phyloP scores from a whole-genome alignment of 2,113 vertebrate genomes.

The Sebastes fasciatus region DNA sequence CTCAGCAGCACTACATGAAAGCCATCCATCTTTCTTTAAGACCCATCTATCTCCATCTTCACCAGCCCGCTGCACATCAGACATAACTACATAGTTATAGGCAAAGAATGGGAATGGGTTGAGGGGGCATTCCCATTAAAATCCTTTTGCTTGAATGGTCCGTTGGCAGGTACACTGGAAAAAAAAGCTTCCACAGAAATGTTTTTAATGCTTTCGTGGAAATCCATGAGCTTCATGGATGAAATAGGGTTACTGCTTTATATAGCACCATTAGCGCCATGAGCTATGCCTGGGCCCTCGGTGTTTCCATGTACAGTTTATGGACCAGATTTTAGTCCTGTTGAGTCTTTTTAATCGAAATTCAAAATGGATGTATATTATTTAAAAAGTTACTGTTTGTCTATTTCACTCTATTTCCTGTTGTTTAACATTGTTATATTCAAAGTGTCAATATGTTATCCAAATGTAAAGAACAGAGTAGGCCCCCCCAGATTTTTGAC shows the following conservation, averaged over 20 bases:
- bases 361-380: not conserved
- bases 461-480: not conserved
- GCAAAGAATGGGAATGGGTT: slow-evolving; percentile 26
- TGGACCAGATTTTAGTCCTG: not conserved
- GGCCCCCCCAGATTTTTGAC: too few relatives aligned
- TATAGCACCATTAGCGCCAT: not conserved
- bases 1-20: slow-evolving; percentile 32
- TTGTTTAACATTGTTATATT: not conserved
- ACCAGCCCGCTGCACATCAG: slow-evolving; percentile 27
- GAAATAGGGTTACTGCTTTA: not conserved
- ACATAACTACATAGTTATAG: slow-evolving; percentile 28
- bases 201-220: not conserved
- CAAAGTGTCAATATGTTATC: not conserved
- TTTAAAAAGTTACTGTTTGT: not conserved
- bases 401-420: not conserved
- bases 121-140: slow-evolving; percentile 39
- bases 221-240: slow-evolving; percentile 8
- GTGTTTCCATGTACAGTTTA: not conserved
- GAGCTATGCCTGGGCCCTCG: not conserved
- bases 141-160: slow-evolving; percentile 24
- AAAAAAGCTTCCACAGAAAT: slow-evolving; percentile 3
- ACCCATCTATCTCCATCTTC: slow-evolving; percentile 53
- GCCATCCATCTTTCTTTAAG: slow-evolving; percentile 58
- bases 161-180: slow-evolving; percentile 4
- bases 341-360: not conserved